Base-by-base conservation (phyloP, 2,797 vertebrate genomes). In the Tenualosa thibaudeaui region DNA sequence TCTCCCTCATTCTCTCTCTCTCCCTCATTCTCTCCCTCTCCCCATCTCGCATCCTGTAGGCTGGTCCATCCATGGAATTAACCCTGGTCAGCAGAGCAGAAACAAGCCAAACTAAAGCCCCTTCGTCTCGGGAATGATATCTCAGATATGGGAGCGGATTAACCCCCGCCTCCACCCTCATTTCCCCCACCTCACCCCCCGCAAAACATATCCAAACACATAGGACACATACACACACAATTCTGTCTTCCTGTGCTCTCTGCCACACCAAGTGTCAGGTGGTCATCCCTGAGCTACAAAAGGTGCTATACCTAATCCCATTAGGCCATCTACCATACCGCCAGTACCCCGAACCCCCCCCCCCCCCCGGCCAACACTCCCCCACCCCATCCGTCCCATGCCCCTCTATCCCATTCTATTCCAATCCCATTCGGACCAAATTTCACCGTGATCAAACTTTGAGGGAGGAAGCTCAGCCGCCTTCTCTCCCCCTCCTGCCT, bases 1-100 rank as follows among this genome's bases (percentile, higher is more conserved):
- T 49, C 46, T 49, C 46, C 7, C 46, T 49, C 7, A 5, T 8
- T 49, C 46, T 49, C 46, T 49, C 46, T 49, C 46, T 49, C 46
- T 53, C 26, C 78, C 53, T 81, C 86, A 24, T 54, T 71, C 54
- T 90, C 24, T 56, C 78, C 53, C 88, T 90, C 90, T 89, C 91
- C 90, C 92, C 93, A 92, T 93, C 93, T 93, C 92, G 92, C 93
- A 94, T 94, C 94, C 71, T 78, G 19, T 78, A 17, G 71, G 17
- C 40, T 8, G 37, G 37, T 78, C 71, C 71, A 78, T 84, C 84
- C 95, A 95, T 95, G 93, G 95, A 95, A 98, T 97, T 97, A 98
- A 97, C 97, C 95, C 96, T 94, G 96, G 94, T 94, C 96, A 97
- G 97, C 95, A 96, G 96, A 96, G 96, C 89, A 95, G 96, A 96